Base-by-base conservation (phyloP, 2,888 invertebrate species). In the Anorthoa munda region DNA sequence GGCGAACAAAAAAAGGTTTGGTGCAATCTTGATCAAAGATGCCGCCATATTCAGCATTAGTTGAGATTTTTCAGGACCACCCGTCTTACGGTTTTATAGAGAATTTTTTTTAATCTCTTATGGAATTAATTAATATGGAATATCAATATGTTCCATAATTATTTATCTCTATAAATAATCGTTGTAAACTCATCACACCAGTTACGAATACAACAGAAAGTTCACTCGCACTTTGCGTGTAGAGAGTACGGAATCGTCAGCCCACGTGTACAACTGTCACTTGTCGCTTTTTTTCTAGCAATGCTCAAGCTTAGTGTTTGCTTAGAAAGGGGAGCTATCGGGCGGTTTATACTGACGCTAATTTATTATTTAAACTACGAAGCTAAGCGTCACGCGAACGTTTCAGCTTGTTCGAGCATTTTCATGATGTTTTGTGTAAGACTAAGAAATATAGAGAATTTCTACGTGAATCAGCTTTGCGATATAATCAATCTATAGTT, bases 321-420 rank as follows among this genome's bases (percentile, higher is more conserved):
- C 90, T 88, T 88, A 89, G 87, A 85, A 89, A 87, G 80, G 86
- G 87, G 88, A 88, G 82, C 79, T 82, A 86, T 85, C 81, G 84
- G 86, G 79, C 87, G 86, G 81, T 89, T 88, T 89, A 88, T 89
- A 86, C 85, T 77, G 72, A 69, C 80, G 84, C 90, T 93, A 91
- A 93, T 93, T 90, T 93, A 93, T 93, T 93, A 93, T 93, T 93
- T 91, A 93, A 89, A 90, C 85, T 77, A 75, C 72, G 55, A 53
- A 79, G 74, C 66, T 69, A 81, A 50, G 50, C 53, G 83, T 68
- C 86, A 86, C 87, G 86, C 87, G 63, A 85, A 66, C 64, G 61
- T 61, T 67, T 82, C 71, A 66, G 23, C 39, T 65, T 67, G 69
- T 56, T 65, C 45, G 31, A 61, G 51, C 50, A 68, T 77, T 82